Base-by-base conservation (phyloP, 1,140 invertebrate genomes). In the Drosophila bocqueti region DNA sequence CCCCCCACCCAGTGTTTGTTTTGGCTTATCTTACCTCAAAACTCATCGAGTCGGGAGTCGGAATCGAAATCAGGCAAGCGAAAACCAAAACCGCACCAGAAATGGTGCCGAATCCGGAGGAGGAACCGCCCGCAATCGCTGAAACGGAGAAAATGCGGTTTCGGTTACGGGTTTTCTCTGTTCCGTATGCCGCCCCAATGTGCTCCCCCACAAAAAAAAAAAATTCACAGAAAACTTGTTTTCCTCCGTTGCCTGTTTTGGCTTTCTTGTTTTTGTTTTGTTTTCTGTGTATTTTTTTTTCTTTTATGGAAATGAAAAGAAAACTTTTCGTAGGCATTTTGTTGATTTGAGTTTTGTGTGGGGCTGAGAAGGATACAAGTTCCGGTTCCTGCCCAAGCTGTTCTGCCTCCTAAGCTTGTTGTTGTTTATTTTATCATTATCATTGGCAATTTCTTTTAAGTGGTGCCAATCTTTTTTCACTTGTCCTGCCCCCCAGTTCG, bases 61-160 rank as follows among this genome's bases (percentile, higher is more conserved):
- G 38, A 72, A 55, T 60, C 69, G 43, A 72, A 72, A 73, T 72
- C 69, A 72, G 55, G 69, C 50, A 73, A 40, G 40, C 64, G 40
- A 66, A 69, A 81, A 74, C 73, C 6, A 24, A 72, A 74, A 57
- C 76, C 65, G 46, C 46, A 65, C 29, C 61, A 49, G 59, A 68
- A 67, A 61, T 36, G 47, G 68, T 43, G 31, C 31, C 18, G 31
- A 63, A 75, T 59, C 69, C 74, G 47, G 61, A 57, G 31, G 63
- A 69, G 68, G 72, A 66, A 79, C 76, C 72, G 79, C 81, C 82
- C 82, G 81, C 78, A 87, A 77, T 54, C 65, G 73, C 69, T 74
- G 73, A 78, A 92, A 90, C 86, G 91, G 85, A 84, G 91, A 92
- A 92, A 91, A 91, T 92, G 91, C 78, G 91, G 91, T 92, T 92